These are phyloP conservation scores for Proteles cristata DNA, from an alignment of 2,113 vertebrate genomes.

Conservation along the genomic window DNA sequence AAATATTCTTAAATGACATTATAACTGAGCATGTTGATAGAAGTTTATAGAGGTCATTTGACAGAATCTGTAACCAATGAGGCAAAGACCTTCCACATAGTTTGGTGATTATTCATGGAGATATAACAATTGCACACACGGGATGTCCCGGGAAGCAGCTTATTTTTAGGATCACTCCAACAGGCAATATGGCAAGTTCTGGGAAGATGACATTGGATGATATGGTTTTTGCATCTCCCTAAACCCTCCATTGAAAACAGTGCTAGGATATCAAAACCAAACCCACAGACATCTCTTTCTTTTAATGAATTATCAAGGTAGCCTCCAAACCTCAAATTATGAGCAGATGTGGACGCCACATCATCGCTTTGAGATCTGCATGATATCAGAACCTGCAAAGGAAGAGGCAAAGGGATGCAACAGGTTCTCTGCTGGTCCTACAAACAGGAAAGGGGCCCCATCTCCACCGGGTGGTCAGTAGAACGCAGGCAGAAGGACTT, in stretches of 20 bases:
- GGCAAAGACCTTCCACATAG: slow-evolving; percentile 42
- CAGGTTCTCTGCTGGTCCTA: neutral
- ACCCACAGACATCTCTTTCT: neutral
- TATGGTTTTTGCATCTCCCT: neutral
- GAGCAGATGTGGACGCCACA: neutral
- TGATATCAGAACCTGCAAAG: neutral
- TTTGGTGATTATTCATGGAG: neutral
- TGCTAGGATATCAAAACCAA: neutral
- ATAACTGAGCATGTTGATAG: slow-evolving; percentile 2
- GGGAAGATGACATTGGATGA: slow-evolving; percentile 34
- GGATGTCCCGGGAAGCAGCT: neutral
- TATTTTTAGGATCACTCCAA: slow-evolving; percentile 56
- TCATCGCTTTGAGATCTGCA: neutral
- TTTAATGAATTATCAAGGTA: neutral
- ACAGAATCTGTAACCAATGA: slow-evolving; percentile 50
- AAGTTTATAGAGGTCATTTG: slow-evolving; percentile 49
- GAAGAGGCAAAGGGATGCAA: neutral
- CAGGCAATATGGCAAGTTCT: slow-evolving; percentile 36
- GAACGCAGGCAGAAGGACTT: neutral
- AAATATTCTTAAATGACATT: slow-evolving; percentile 26
- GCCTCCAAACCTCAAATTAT: neutral
- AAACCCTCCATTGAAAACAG: neutral
- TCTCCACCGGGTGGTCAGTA: neutral
- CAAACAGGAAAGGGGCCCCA: neutral
- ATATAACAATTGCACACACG: neutral